Conservation (phyloP, 2,888 invertebrate species). For the Cacoxenus indagator region DNA sequence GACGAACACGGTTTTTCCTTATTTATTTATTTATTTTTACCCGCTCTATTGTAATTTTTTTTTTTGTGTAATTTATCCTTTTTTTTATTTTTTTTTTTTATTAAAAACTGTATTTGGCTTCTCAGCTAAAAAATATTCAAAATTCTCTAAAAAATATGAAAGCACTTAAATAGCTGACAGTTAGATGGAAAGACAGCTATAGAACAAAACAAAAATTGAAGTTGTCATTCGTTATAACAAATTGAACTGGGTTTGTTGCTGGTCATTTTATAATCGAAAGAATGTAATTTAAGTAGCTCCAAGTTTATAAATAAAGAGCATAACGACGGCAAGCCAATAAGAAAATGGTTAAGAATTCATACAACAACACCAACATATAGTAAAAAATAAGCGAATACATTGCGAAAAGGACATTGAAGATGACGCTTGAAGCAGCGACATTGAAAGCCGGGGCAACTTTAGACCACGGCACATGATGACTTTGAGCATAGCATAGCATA, state of each 20-base stretch:
- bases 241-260: constrained; percentile 54
- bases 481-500: too few relatives aligned
- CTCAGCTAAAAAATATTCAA: not conserved
- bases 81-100: not conserved
- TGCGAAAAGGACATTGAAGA: not conserved
- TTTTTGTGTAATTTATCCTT: not conserved
- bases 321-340: not conserved
- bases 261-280: constrained; percentile 41
- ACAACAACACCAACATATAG: not conserved
- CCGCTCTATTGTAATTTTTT: too few relatives aligned
- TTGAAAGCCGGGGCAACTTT: not conserved
- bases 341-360: not conserved
- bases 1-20: not conserved
- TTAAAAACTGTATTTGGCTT: not conserved
- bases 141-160: not conserved
- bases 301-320: not conserved
- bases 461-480: not conserved
- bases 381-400: not conserved
- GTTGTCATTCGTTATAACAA: constrained; percentile 56
- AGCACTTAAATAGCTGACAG: too few relatives aligned
- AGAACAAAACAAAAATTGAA: constrained; percentile 30
- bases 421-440: not conserved
- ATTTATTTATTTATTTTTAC: too few relatives aligned
- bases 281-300: constrained; percentile 18
- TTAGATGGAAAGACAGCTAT: constrained; percentile 17